phyloP scores from a whole-genome alignment of 2,888 invertebrate genomes.

The Mythimna impura region DNA sequence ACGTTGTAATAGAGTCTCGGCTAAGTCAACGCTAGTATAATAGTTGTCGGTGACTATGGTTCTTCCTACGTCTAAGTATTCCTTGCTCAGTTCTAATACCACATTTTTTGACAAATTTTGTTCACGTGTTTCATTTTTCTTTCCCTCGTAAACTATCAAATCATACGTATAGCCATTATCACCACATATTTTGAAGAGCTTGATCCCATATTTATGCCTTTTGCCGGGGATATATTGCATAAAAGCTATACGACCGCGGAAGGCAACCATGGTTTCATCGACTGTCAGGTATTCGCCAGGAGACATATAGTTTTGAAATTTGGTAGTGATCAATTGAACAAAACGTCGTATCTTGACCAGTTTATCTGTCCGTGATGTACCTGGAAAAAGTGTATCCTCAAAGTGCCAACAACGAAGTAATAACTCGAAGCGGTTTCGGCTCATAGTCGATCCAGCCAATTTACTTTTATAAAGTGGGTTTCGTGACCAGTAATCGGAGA shows the following conservation, averaged over 20 bases:
- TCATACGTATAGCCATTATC: no score
- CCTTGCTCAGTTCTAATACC: no score
- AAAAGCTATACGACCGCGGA: not conserved
- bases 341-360: not conserved
- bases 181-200: no score
- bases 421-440: conserved; percentile 5
- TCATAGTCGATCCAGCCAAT: not conserved
- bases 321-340: not conserved
- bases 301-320: not conserved
- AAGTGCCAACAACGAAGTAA: conserved; percentile 7
- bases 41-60: no score
- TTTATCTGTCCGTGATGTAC: not conserved
- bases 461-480: not conserved
- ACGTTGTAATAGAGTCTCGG: no score
- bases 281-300: not conserved
- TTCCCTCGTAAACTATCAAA: no score
- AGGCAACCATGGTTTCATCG: conserved; percentile 6
- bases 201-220: no score
- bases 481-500: not conserved
- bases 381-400: not conserved
- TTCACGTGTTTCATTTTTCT: no score
- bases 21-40: no score
- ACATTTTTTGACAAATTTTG: no score
- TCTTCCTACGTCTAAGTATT: no score
- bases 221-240: not conserved